Evolutionary conservation across 2,797 vertebrate genomes (phyloP), one percentile per base, ranked within the genome.

Genomic region (Propithecus perrieri): DNA sequence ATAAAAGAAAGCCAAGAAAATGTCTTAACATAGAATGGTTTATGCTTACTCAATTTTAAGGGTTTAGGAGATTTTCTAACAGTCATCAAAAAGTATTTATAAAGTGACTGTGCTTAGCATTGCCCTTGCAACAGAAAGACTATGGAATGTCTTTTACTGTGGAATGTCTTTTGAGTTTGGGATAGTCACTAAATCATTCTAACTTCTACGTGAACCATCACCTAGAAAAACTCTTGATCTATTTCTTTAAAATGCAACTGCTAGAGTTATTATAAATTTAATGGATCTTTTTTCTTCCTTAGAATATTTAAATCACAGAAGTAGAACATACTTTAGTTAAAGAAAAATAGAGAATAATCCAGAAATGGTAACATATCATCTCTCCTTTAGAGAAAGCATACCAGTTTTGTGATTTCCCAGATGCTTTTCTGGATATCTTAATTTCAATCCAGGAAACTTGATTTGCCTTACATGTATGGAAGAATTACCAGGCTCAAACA

Each of bases 1-100:
- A 30, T 55, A 87, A 90, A 94, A 74, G 86, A 91, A 96, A 92
- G 94, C 91, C 96, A 97, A 97, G 95, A 96, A 97, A 96, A 97
- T 96, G 95, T 94, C 97, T 89, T 63, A 61, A 71, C 72, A n/a
- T 11, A 74, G 84, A 96, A 96, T 71, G 38, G 57, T 97, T 96
- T 90, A 79, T 69, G 61, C 89, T 93, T 91, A 76, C 72, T 92
- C 53, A 79, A 84, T 96, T 96, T 93, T 96, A 95, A 97, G 72
- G 22, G 78, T 65, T 95, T 89, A 94, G 91, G 81, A 93, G 91
- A 75, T 92, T 94, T 97, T 96, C 72, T 92, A 94, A 65, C 72
- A 95, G 83, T 93, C 55, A 87, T 88, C 84, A 89, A 33, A 93
- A 89, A 81, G 24, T 50, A 83, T 90, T 96, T 95, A 95, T 89